phyloP scores from a whole-genome alignment of 2,113 vertebrate species.

The Pao palembangensis region DNA sequence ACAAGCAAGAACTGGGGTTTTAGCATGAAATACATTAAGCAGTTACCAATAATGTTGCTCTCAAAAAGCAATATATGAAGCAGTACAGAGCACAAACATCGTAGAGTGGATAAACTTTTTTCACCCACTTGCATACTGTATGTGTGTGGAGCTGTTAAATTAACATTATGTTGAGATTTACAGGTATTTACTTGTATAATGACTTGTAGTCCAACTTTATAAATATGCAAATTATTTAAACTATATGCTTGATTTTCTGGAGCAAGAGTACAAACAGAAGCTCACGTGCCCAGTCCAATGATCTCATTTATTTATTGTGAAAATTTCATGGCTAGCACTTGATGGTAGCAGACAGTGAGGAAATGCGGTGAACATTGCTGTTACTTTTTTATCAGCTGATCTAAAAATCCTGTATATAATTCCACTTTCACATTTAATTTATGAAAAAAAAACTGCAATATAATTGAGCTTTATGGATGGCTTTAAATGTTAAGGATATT shows the following conservation, averaged over 20 bases:
- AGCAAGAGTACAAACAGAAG: not conserved
- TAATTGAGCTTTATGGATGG: too few relatives aligned
- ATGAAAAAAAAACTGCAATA: not conserved
- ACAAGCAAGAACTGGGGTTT: constrained; percentile 62
- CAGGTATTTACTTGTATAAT: not conserved
- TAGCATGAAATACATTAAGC: constrained; percentile 13
- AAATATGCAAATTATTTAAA: constrained; percentile 4
- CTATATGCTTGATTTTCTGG: constrained; percentile 8
- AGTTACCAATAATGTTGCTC: constrained; percentile 14
- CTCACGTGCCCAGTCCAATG: not conserved
- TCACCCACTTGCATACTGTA: not conserved
- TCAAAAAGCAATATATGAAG: constrained; percentile 20
- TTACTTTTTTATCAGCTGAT: constrained; percentile 24
- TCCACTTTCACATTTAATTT: not conserved
- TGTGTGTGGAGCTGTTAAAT: not conserved
- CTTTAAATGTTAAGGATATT: not conserved
- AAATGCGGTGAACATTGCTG: constrained; percentile 20
- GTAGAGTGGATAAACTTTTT: constrained; percentile 3
- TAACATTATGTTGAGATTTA: too few relatives aligned
- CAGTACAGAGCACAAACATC: constrained; percentile 11
- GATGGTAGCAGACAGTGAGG: not conserved
- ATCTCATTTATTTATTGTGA: constrained; percentile 6
- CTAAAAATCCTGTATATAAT: constrained; percentile 26
- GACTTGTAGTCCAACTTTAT: not conserved
- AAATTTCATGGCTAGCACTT: not conserved